phyloP scores from a whole-genome alignment of 2,888 invertebrate genomes.

The Lacanobia oleracea region DNA sequence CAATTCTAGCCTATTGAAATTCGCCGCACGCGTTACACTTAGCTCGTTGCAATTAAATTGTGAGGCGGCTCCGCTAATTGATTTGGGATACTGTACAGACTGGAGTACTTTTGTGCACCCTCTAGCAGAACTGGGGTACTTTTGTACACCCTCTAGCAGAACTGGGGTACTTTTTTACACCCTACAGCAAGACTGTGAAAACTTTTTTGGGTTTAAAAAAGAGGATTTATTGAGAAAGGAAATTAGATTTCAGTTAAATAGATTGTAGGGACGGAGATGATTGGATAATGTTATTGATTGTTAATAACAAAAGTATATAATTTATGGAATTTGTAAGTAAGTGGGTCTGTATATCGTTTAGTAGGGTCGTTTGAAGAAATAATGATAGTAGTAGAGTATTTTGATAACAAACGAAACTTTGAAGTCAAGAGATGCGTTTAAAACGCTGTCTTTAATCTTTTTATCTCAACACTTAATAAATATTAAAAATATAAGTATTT shows the following conservation, averaged over 20 bases:
- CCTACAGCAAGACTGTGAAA: neutral
- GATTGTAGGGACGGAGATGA: neutral
- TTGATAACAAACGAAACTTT: neutral
- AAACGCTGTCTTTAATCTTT: neutral
- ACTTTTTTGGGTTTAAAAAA: conserved; percentile 2
- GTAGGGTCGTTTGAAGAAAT: neutral
- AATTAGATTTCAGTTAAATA: neutral
- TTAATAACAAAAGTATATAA: neutral
- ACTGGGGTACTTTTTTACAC: conserved; percentile 20
- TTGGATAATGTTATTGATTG: neutral
- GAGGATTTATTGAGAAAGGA: neutral
- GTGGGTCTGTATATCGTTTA: neutral
- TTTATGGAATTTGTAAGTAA: neutral
- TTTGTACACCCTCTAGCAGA: conserved; percentile 15
- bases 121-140: conserved; percentile 5
- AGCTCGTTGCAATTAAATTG: conserved; percentile 73
- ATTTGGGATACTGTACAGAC: conserved; percentile 66
- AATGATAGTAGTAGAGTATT: neutral
- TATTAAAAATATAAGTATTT: conserved; percentile 2
- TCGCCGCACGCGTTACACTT: conserved; percentile 68
- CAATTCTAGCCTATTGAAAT: conserved; percentile 70
- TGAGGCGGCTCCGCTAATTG: conserved; percentile 70
- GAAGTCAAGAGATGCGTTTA: neutral
- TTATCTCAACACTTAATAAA: conserved; percentile 4
- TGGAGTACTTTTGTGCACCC: conserved; percentile 22